Evolutionary conservation across 2,797 vertebrate genomes (phyloP).

Genomic region (Gallinago solitaria): DNA sequence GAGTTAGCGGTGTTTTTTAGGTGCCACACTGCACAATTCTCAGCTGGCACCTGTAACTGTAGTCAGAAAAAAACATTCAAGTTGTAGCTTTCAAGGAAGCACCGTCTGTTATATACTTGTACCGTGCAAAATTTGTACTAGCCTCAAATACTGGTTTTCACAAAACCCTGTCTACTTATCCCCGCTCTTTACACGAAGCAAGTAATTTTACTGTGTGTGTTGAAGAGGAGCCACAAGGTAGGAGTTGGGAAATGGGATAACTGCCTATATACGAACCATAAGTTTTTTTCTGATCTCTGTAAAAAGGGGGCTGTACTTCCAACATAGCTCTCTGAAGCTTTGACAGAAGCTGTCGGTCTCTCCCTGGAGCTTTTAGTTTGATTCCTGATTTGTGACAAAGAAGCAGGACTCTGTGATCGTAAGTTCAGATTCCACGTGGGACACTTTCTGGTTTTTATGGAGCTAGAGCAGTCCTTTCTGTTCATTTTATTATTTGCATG

Average conservation of each 20-base stretch:
- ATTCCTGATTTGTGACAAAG: not conserved
- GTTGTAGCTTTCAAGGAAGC: constrained; percentile 4
- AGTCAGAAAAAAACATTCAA: not conserved
- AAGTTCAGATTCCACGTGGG: not conserved
- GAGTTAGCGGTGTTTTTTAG: constrained; percentile 2
- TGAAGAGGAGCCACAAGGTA: not conserved
- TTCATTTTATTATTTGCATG: not conserved
- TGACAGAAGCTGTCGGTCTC: not conserved
- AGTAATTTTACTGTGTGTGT: not conserved
- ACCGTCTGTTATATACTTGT: not conserved
- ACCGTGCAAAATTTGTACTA: not conserved
- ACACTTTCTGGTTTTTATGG: rapidly evolving
- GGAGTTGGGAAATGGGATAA: not conserved
- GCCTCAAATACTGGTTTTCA: not conserved
- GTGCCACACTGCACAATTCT: not conserved
- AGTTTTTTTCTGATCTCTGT: not conserved
- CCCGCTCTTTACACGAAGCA: not conserved
- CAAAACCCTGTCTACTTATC: not conserved
- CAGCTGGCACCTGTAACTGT: not conserved
- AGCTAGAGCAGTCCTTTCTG: not conserved
- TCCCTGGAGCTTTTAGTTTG: not conserved
- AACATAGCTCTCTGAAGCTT: not conserved
- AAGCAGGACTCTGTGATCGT: not conserved
- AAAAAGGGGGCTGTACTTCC: not conserved
- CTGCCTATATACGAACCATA: rapidly evolving